Percentiles rank a stretch among this genome's conserved stretches.
Conservation (phyloP, 2,113 vertebrate genomes). For the Chrysemys picta region DNA sequence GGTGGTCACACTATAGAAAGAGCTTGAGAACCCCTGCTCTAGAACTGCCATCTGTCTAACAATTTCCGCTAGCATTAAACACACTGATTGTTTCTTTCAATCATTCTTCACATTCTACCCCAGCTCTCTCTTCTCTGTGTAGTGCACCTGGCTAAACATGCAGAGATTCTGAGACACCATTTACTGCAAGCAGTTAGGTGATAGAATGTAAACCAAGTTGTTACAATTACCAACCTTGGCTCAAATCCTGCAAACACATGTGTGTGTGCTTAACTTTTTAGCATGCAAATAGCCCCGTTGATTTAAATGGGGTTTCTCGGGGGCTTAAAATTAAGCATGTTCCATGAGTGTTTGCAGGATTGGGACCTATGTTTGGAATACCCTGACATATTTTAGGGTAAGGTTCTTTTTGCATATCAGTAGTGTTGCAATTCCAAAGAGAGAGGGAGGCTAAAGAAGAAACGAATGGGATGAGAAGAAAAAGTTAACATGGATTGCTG, state of each 20-base stretch:
- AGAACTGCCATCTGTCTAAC: neutral
- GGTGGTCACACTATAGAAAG: neutral
- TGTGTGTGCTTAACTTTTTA: neutral
- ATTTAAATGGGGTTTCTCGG: neutral
- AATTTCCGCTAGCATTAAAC: neutral
- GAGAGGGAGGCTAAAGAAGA: neutral
- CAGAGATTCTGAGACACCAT: neutral
- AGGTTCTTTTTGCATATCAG: neutral
- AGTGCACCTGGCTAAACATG: neutral
- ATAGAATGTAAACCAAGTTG: neutral
- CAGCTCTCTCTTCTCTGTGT: neutral
- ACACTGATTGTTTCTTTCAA: neutral
- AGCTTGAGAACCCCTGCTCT: neutral
- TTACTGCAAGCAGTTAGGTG: neutral
- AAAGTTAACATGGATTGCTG: neutral
- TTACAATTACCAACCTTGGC: neutral
- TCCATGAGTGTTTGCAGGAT: neutral
- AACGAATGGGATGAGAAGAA: neutral
- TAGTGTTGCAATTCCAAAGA: neutral
- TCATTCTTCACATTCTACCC: neutral
- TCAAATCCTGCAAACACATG: neutral
- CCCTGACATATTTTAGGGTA: neutral
- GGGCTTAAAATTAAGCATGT: fast-evolving
- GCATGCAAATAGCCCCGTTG: fast-evolving
- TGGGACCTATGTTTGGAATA: neutral